Evolutionary conservation across 2,888 invertebrate genomes (phyloP).

Genomic region (Cheilosia pagana): DNA sequence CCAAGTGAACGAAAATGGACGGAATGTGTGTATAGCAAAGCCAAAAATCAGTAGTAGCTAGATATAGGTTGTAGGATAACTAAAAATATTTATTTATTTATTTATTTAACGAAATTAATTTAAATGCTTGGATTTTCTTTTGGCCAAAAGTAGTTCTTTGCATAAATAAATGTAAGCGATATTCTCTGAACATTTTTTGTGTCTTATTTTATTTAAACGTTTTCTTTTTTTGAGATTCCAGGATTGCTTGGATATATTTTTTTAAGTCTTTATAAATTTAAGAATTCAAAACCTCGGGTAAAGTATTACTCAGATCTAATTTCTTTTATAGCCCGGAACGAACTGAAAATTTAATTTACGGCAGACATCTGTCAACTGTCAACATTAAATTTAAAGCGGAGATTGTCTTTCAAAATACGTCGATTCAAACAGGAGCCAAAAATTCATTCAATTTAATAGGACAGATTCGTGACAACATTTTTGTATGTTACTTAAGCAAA

Average conservation of each 20-base stretch:
- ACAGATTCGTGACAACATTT: no score
- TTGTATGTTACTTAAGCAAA: no score
- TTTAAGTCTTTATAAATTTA: no score
- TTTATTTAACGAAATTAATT: slow-evolving; percentile 49
- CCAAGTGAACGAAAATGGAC: slow-evolving; percentile 12
- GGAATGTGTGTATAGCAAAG: slow-evolving; percentile 33
- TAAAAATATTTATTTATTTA: slow-evolving; percentile 67
- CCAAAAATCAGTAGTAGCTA: slow-evolving; percentile 57
- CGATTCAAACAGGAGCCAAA: no score
- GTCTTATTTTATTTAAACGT: not conserved
- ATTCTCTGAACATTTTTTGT: not conserved
- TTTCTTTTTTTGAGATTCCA: not conserved
- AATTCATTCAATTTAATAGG: no score
- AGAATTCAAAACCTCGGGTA: no score
- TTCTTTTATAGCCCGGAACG: no score
- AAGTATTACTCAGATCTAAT: no score
- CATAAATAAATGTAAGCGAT: slow-evolving; percentile 36
- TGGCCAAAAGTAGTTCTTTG: slow-evolving; percentile 49
- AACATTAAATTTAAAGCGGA: no score
- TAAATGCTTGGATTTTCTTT: slow-evolving; percentile 21
- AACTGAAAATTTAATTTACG: no score
- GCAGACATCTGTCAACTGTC: no score
- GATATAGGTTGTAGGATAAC: slow-evolving; percentile 43
- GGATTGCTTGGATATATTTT: not conserved
- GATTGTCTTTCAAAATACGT: no score